Conservation (phyloP, 2,113 vertebrate species). For the Festucalex cinctus region DNA sequence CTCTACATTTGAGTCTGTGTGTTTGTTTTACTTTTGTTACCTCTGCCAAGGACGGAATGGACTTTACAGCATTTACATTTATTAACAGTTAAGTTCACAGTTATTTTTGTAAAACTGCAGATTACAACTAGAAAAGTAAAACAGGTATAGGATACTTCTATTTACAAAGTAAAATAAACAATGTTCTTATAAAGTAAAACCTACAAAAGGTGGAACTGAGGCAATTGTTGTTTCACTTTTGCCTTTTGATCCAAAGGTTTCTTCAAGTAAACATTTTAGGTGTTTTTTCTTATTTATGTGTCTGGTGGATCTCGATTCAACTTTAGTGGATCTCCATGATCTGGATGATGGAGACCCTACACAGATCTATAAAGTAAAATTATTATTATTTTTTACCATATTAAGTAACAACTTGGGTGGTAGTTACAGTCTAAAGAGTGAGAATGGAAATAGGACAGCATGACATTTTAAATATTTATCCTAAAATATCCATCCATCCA, state of each 20-base stretch:
- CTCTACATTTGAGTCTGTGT: constrained; percentile 63
- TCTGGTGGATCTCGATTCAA: no score
- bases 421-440: not conserved
- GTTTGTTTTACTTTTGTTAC: constrained; percentile 1
- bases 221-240: not conserved
- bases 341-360: no score
- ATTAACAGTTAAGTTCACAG: constrained; percentile 15
- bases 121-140: not conserved
- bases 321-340: no score
- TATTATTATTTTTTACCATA: no score
- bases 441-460: not conserved
- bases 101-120: not conserved
- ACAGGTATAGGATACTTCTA: not conserved
- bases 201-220: not conserved
- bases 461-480: not conserved
- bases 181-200: not conserved
- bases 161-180: no score
- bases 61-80: no score
- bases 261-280: not conserved
- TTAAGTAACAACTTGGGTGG: no score
- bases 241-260: not conserved
- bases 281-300: no score
- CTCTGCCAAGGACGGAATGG: not conserved
- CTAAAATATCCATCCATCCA: not conserved
- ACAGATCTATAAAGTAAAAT: no score